A percentile compares a stretch with the other conserved stretches of the same genome.
Evolutionary conservation across 2,888 invertebrate species (phyloP).

Genomic region (Cataglyphis rosenhaueri): DNA sequence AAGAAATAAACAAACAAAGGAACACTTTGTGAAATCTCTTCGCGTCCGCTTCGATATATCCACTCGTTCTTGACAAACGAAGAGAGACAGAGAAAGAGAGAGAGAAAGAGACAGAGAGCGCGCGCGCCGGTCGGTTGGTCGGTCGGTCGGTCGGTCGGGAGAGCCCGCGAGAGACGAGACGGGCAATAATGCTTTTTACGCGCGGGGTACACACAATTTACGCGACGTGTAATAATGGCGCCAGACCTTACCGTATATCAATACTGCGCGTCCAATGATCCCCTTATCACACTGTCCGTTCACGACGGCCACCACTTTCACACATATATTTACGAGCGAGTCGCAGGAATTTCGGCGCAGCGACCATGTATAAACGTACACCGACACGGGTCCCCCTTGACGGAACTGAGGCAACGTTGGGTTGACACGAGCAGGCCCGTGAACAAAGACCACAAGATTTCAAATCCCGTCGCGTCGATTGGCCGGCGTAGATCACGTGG

Average conservation of each 20-base stretch:
- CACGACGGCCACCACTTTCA: slow-evolving; percentile 77
- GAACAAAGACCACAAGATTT: slow-evolving; percentile 86
- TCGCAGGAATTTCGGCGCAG: slow-evolving; percentile 77
- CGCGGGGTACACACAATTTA: slow-evolving; percentile 10
- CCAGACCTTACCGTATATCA: slow-evolving; percentile 65
- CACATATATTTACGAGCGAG: slow-evolving; percentile 80
- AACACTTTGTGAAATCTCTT: not conserved
- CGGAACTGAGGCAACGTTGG: slow-evolving; percentile 83
- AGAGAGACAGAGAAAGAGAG: not conserved
- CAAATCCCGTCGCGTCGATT: slow-evolving; percentile 87
- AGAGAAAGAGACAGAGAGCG: not conserved
- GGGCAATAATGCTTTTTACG: slow-evolving; percentile 21
- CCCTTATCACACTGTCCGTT: slow-evolving; percentile 77
- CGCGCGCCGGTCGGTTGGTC: slow-evolving; percentile 65
- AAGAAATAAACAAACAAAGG: slow-evolving; percentile 13
- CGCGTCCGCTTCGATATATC: not conserved
- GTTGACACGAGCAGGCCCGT: slow-evolving; percentile 82
- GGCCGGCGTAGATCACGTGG: slow-evolving; percentile 87
- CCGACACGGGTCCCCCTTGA: slow-evolving; percentile 84
- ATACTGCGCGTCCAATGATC: slow-evolving; percentile 80
- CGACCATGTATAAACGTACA: slow-evolving; percentile 83
- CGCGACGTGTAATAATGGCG: slow-evolving; percentile 19
- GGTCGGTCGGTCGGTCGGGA: not conserved
- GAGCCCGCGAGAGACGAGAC: slow-evolving; percentile 11
- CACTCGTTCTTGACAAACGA: slow-evolving; percentile 8